Conservation (phyloP, 1,140 invertebrate species). For the Aphis gossypii region DNA sequence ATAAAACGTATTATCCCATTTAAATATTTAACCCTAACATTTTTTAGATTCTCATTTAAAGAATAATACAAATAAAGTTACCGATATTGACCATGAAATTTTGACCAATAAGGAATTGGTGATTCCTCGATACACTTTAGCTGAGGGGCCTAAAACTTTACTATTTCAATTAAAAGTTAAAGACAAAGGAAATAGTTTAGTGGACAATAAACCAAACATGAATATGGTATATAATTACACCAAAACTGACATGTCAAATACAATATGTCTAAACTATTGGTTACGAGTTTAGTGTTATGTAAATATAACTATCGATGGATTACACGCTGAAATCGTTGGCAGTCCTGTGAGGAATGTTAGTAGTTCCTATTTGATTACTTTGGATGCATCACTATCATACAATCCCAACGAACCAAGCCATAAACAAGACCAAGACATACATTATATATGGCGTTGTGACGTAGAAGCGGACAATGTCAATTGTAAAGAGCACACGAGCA, state of each 20-base stretch:
- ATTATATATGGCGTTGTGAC: slow-evolving; percentile 12
- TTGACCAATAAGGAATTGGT: neutral
- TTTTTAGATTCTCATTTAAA: neutral
- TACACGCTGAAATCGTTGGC: slow-evolving; percentile 17
- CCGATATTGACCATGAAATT: neutral
- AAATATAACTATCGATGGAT: neutral
- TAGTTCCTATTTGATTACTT: neutral
- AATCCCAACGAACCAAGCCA: slow-evolving; percentile 28
- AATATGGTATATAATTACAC: neutral
- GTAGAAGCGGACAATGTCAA: neutral
- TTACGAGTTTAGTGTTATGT: slow-evolving; percentile 5
- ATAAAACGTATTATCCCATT: neutral
- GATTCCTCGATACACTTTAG: neutral
- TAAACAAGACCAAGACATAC: neutral
- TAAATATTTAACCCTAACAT: neutral
- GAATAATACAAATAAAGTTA: neutral
- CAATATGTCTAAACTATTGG: neutral
- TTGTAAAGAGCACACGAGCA: neutral
- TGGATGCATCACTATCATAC: slow-evolving; percentile 12
- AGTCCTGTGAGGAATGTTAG: neutral
- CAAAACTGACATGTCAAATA: neutral
- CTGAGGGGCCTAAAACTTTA: neutral
- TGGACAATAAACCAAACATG: neutral
- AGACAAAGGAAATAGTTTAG: neutral
- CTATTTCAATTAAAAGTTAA: neutral